Conservation (phyloP, 2,113 vertebrate genomes). For the Amia ocellicauda region DNA sequence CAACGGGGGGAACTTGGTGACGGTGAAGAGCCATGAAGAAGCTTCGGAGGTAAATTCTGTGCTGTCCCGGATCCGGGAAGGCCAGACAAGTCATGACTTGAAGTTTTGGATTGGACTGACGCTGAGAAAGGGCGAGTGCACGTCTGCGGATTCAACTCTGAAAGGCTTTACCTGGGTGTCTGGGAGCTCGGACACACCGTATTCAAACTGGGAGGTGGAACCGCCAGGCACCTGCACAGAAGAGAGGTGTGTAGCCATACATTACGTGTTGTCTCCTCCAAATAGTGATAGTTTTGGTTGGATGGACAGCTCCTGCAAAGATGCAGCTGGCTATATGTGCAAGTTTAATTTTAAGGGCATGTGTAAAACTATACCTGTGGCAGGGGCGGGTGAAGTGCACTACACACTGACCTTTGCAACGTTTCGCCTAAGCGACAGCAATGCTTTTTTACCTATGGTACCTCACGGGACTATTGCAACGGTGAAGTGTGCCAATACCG, state of each 20-base stretch:
- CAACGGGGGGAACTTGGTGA: constrained; percentile 61
- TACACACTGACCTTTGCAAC: constrained; percentile 54
- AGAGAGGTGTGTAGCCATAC: constrained; percentile 52
- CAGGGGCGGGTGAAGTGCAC: constrained; percentile 36
- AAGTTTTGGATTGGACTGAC: constrained; percentile 62
- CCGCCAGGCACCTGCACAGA: constrained; percentile 54
- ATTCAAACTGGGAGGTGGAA: constrained; percentile 58
- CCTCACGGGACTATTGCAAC: constrained; percentile 51
- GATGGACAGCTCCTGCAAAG: constrained; percentile 44
- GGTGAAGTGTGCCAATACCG: constrained; percentile 45
- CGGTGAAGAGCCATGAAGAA: constrained; percentile 47
- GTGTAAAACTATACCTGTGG: constrained; percentile 53
- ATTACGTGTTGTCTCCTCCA: constrained; percentile 10
- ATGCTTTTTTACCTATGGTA: constrained; percentile 31
- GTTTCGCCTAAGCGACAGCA: constrained; percentile 17
- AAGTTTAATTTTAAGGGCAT: constrained; percentile 60
- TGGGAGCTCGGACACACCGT: constrained; percentile 38
- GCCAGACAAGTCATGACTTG: neutral
- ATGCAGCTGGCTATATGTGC: constrained; percentile 42
- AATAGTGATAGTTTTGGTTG: constrained; percentile 40
- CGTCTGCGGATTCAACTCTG: constrained; percentile 24
- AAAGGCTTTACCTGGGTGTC: constrained; percentile 60
- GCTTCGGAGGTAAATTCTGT: constrained; percentile 41
- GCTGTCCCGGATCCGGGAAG: constrained; percentile 32
- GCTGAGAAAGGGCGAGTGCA: constrained; percentile 40